Base-by-base conservation (phyloP, 1,140 invertebrate species). In the Anthonomus grandis region DNA sequence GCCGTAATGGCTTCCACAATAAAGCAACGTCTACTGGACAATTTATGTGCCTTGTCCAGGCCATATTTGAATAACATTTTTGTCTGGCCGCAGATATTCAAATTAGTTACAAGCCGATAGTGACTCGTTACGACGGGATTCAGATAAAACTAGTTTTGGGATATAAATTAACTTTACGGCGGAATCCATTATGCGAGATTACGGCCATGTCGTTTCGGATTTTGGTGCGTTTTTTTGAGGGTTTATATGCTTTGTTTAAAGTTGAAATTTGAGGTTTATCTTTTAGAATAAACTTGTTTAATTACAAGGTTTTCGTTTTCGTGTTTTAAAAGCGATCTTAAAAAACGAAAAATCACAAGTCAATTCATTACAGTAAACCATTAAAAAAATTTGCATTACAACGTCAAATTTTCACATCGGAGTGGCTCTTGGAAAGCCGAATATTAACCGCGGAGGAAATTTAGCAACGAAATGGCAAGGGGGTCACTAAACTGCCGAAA, bases 401-500 rank as follows among this genome's bases (percentile, higher is more conserved):
- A 45, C 41, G 47, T 25, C 31, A 51, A 37, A 51, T 58, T 58
- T 51, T 58, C 56, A 51, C 56, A 51, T 51, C 41, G 39, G 42
- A n/a, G n/a, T n/a, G 19, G 22, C 41, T 24, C n/a, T 39, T 39
- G 34, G 42, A 50, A 19, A 25, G 24, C 47, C 47, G 23, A 51
- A 58, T 58, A 58, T 58, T 45, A 58, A 58, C 56, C 56, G 48
- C 56, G 38, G 38, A 21, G 48, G 38, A 51, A 58, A 45, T 58
- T 51, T 50, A 47, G 36, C 21, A 9, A 10, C 12, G 25, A 17
- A 58, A 50, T 50, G 42, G 50, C 42, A 46, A 37, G 25, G 55
- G 56, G 57, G 49, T 58, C 56, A 58, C 47, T 50, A 58, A 58
- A 58, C 56, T 58, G 48, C 56, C 48, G 48, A 59, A 59, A 59